phyloP scores from a whole-genome alignment of 2,797 vertebrate genomes.

The Sus cebifrons region DNA sequence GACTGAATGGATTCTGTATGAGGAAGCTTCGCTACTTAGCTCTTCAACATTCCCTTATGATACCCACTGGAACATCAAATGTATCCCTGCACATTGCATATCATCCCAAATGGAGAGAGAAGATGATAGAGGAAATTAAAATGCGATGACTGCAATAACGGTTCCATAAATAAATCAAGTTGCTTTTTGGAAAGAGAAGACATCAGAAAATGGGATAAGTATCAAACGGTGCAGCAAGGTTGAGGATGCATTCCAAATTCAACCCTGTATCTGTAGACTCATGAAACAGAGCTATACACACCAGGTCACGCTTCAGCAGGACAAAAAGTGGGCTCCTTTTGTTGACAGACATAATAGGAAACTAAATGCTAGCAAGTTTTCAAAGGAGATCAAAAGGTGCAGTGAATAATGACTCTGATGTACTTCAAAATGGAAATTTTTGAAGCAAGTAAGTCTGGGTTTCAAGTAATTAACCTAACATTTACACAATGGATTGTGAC shows the following conservation, averaged over 20 bases:
- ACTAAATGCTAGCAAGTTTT: constrained; percentile 59
- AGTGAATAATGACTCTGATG: constrained; percentile 65
- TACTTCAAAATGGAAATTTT: constrained; percentile 73
- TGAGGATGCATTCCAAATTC: neutral
- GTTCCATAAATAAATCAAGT: constrained; percentile 56
- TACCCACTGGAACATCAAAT: constrained; percentile 25
- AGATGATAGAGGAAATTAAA: constrained; percentile 70
- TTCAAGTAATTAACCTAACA: constrained; percentile 75
- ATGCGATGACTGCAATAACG: constrained; percentile 32
- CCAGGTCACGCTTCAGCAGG: neutral
- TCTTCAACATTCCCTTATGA: constrained; percentile 52
- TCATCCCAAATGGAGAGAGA: constrained; percentile 50
- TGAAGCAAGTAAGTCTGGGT: constrained; percentile 53
- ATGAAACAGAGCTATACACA: neutral
- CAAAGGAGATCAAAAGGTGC: constrained; percentile 71
- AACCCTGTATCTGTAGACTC: neutral
- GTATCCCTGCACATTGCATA: constrained; percentile 44
- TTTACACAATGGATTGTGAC: constrained; percentile 59
- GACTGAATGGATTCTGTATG: neutral
- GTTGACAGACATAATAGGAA: constrained; percentile 61
- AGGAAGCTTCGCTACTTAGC: constrained; percentile 30
- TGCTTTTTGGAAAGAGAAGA: constrained; percentile 55
- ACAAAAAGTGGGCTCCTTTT: constrained; percentile 34
- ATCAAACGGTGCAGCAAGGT: constrained; percentile 14
- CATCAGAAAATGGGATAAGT: neutral